Evolutionary conservation across 1,140 invertebrate genomes (phyloP).

Genomic region (Dreissena rostriformis): DNA sequence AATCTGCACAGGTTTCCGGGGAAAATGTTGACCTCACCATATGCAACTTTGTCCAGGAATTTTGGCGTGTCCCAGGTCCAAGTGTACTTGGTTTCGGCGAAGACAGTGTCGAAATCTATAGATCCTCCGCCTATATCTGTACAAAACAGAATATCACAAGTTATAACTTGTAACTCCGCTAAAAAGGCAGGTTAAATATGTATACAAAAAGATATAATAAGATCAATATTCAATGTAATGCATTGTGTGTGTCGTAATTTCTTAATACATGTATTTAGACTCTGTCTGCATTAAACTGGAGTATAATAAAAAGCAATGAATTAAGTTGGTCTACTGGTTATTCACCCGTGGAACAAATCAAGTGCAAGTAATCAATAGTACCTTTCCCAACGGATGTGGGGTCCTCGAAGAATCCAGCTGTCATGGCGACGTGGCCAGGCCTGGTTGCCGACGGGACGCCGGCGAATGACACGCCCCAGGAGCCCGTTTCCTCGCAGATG

Average conservation of each 20-base stretch:
- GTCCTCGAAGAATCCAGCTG: conserved; percentile 42
- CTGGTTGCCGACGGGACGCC: conserved; percentile 33
- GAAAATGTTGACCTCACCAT: neutral
- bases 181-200: too few relatives aligned
- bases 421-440: conserved; percentile 47
- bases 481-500: conserved; percentile 12
- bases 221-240: too few relatives aligned
- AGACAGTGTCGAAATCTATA: conserved; percentile 28
- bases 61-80: conserved; percentile 44
- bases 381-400: conserved; percentile 41
- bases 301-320: too few relatives aligned
- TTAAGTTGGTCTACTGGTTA: too few relatives aligned
- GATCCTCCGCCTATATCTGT: conserved; percentile 28
- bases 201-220: too few relatives aligned
- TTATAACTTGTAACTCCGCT: too few relatives aligned
- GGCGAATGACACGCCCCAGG: conserved; percentile 30
- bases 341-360: too few relatives aligned
- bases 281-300: too few relatives aligned
- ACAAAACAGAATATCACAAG: neutral
- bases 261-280: too few relatives aligned
- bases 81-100: conserved; percentile 35
- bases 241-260: too few relatives aligned
- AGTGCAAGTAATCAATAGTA: neutral
- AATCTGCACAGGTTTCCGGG: too few relatives aligned
- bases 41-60: conserved; percentile 26